A percentile compares a stretch with the other conserved stretches of the same genome.
phyloP scores from a whole-genome alignment of 2,888 invertebrate genomes.

The Spodoptera exigua region DNA sequence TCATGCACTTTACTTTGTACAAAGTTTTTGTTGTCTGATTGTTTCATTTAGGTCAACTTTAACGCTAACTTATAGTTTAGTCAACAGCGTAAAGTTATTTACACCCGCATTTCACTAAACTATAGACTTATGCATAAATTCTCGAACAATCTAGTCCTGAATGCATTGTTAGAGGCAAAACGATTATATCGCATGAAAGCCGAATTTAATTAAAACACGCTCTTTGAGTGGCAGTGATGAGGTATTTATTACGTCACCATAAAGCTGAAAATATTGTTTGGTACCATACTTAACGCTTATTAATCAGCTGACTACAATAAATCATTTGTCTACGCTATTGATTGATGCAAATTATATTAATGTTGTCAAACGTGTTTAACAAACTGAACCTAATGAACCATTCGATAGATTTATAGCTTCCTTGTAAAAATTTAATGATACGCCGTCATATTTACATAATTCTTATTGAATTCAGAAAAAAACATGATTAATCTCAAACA shows the following conservation, averaged over 20 bases:
- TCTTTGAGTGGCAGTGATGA: neutral
- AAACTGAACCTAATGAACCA: conserved; percentile 44
- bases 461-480: conserved; percentile 39
- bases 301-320: conserved; percentile 28
- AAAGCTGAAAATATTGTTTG: conserved; percentile 1
- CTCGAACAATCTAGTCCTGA: conserved; percentile 29
- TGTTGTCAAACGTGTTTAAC: conserved; percentile 50
- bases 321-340: conserved; percentile 42
- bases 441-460: conserved; percentile 34
- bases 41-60: conserved; percentile 24
- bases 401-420: conserved; percentile 56
- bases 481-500: conserved; percentile 33
- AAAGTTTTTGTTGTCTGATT: conserved; percentile 29
- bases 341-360: conserved; percentile 55
- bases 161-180: conserved; percentile 27
- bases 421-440: conserved; percentile 51
- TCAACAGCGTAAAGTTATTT: conserved; percentile 33
- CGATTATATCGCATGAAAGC: conserved; percentile 30
- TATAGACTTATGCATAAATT: conserved; percentile 31
- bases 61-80: conserved; percentile 27
- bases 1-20: conserved; percentile 16
- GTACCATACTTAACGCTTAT: conserved; percentile 21
- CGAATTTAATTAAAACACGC: conserved; percentile 33
- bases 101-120: conserved; percentile 37
- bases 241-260: conserved; percentile 5